These are phyloP conservation scores for Apis cerana DNA, from an alignment of 1,140 invertebrate genomes.

Conservation along the genomic window DNA sequence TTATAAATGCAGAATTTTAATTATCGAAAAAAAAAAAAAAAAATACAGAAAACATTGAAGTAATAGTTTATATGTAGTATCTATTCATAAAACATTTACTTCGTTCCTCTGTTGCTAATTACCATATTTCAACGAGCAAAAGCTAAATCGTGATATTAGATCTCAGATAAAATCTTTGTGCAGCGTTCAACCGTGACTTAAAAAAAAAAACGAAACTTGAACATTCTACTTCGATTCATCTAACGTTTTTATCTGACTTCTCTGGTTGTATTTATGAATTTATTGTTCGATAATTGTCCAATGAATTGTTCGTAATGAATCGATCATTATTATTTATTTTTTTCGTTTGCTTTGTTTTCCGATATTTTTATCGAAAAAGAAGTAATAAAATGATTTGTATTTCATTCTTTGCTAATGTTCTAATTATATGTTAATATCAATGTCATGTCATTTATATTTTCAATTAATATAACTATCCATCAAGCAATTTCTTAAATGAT, in stretches of 20 bases:
- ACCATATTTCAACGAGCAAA: neutral
- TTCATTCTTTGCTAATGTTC: no score
- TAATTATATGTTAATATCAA: no score
- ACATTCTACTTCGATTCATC: constrained; percentile 22
- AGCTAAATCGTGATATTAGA: neutral
- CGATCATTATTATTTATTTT: neutral
- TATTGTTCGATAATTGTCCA: neutral
- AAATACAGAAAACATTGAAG: neutral
- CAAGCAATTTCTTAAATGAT: no score
- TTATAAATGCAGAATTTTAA: no score
- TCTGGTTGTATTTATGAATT: neutral
- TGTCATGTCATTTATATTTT: no score
- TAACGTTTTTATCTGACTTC: constrained; percentile 7
- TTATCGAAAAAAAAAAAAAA: no score
- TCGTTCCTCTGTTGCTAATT: neutral
- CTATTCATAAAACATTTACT: neutral
- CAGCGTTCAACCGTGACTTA: neutral
- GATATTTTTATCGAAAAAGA: neutral
- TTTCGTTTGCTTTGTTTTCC: neutral
- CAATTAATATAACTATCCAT: no score
- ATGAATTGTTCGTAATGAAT: neutral
- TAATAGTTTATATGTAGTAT: neutral
- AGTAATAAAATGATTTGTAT: no score
- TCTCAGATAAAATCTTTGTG: constrained; percentile 2
- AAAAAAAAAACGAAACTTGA: constrained; percentile 18